Base-by-base conservation (phyloP, 2,888 invertebrate species). In the Eristalinus sepulchralis region DNA sequence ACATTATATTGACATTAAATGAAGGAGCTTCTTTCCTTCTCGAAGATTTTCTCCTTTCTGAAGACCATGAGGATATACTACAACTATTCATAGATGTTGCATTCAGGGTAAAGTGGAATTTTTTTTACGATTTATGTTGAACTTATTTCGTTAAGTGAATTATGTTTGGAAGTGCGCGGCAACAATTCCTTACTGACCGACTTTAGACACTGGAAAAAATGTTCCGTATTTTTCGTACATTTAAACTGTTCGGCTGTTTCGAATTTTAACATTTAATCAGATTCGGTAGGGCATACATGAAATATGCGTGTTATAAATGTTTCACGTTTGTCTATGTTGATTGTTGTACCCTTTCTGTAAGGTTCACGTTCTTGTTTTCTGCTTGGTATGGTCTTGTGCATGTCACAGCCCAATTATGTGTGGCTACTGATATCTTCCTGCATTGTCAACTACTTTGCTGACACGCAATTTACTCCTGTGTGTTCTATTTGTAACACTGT, bases 1-100 rank as follows among this genome's bases (percentile, higher is more conserved):
- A 90, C 91, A 91, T 91, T 91, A 91, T 90, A 91, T 90, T 91
- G 91, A 91, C 91, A 91, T 90, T 91, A 91, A 88, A 83, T 86
- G 83, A 83, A 86, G 70, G 57, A 86, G 83, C 22, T 71, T 63
- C 66, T 31, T 75, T 71, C 62, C 47, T 33, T 33, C 20, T 31
- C n/a, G n/a, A 64, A 24, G 57, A 63, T 31, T 34, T n/a, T 33
- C 68, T 62, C 22, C 63, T 34, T 53, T 6, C 10, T n/a, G 31
- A 53, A 20, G 55, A 22, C 4, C 2, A 31, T 31, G 6, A 39
- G 36, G 13, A 13, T 3, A 31, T 39, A 13, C 2, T 39, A 4
- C 6, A 13, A 47, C 47, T 17, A 17, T 47, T 47, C 47, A 47
- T 17, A 47, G 6, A 47, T 8, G n/a, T 47, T 47, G 5, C 47